Percentiles rank a stretch among this genome's conserved stretches.
These are phyloP conservation scores for Chelon auratus DNA, from an alignment of 2,797 vertebrate genomes.

Conservation along the genomic window DNA sequence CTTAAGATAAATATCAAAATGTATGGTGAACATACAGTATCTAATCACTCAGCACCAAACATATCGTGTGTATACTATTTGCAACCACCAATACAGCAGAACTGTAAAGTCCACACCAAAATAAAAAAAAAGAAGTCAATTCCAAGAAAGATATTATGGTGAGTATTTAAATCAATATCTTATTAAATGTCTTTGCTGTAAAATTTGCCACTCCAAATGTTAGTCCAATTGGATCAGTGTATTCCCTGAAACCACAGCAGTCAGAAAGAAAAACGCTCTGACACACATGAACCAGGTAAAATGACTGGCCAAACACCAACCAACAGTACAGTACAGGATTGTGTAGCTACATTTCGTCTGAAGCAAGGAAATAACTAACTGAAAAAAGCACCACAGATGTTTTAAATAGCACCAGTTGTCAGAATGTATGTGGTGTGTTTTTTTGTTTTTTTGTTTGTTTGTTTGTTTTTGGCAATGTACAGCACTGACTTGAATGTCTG, in stretches of 20 bases:
- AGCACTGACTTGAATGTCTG: conserved; percentile 70
- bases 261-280: conserved; percentile 34
- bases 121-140: conserved; percentile 22
- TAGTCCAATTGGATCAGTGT: conserved; percentile 49
- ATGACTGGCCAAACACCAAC: conserved; percentile 38
- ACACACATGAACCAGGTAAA: conserved; percentile 8
- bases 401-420: conserved; percentile 87
- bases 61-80: conserved; percentile 67
- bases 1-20: conserved; percentile 40
- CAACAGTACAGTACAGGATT: conserved; percentile 74
- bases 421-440: conserved; percentile 68
- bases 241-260: conserved; percentile 70
- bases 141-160: conserved; percentile 41
- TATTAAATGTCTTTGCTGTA: conserved; percentile 49
- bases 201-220: conserved; percentile 49
- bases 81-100: conserved; percentile 51
- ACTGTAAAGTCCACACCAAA: conserved; percentile 55
- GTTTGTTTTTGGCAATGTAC: conserved; percentile 73
- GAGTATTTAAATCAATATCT: conserved; percentile 49
- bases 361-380: conserved; percentile 74
- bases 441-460: background rate
- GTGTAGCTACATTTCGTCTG: conserved; percentile 80
- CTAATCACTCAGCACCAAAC: conserved; percentile 78
- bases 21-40: conserved; percentile 32
- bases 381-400: conserved; percentile 83